Base-by-base conservation (phyloP, 1,140 invertebrate genomes). In the Helicorthomorpha holstii region DNA sequence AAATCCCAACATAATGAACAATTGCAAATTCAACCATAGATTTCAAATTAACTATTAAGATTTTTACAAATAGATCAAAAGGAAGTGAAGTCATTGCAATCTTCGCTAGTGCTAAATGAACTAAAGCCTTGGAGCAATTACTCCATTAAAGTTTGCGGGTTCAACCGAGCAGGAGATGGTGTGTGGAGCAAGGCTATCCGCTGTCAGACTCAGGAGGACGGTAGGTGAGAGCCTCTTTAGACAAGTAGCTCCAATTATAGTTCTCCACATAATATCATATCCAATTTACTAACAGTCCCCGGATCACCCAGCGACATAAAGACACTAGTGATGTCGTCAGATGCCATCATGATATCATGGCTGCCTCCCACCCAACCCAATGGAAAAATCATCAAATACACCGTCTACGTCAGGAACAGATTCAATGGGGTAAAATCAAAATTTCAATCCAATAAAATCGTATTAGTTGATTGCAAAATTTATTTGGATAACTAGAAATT, bases 281-380 rank as follows among this genome's bases (percentile, higher is more conserved):
- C n/a, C n/a, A n/a, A n/a, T 66, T 41, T 64, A 16, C 7, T 7
- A 7, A 16, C 16, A 94, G 91, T 86, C 53, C 92, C 92, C n/a
- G 89, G 91, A 70, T 76, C 86, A 14, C 93, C 93, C 19, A 80
- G 83, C 47, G 83, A 87, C 45, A 83, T 96, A 1, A 96, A 95
- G 71, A 87, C 90, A 34, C 67, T 93, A 24, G 83, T 92, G 7
- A 90, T 90, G 80, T 90, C 88, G 46, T 75, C 76, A 27, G 87
- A 88, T 63, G 84, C 86, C 2, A 90, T 96, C 62, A 72, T 95
- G 3, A 84, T 94, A 1, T 88, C 85, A 7, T 97, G 93, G 93
- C 80, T 85, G 60, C 82, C 85, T 57, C 92, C 93, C 48, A 76
- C 79, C 62, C 82, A 89, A 61, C 86, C 87, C 21, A 96, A 96